Conservation (phyloP, 2,888 invertebrate species). For the Melipona beecheii region DNA sequence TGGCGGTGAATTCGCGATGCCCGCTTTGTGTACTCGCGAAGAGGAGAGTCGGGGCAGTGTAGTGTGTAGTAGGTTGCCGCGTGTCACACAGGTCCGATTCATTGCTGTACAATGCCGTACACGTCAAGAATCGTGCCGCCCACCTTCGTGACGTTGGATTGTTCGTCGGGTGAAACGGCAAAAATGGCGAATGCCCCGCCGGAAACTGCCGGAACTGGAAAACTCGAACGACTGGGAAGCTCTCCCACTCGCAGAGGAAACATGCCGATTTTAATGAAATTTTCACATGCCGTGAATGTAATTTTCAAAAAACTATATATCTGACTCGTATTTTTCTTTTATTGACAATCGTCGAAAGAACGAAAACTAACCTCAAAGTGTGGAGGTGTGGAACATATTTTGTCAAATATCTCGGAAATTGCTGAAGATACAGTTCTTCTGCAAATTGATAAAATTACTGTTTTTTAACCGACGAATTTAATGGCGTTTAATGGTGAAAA, state of each 20-base stretch:
- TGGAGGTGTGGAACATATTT: too few species aligned
- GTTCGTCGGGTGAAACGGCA: slow-evolving; percentile 59
- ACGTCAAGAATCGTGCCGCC: slow-evolving; percentile 54
- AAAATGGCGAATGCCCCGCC: slow-evolving; percentile 44
- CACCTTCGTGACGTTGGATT: slow-evolving; percentile 64
- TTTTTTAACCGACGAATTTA: too few species aligned
- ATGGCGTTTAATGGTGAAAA: too few species aligned
- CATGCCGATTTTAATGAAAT: too few species aligned
- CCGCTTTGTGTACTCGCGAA: slow-evolving; percentile 10
- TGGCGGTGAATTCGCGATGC: slow-evolving; percentile 10
- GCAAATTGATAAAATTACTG: too few species aligned
- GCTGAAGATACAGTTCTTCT: too few species aligned
- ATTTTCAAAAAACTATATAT: too few species aligned
- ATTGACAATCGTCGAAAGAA: too few species aligned
- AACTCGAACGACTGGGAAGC: background rate
- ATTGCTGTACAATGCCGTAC: slow-evolving; percentile 45
- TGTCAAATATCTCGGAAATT: too few species aligned
- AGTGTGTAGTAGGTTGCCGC: slow-evolving; percentile 19
- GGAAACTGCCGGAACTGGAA: background rate
- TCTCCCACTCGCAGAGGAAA: background rate
- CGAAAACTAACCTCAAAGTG: too few species aligned
- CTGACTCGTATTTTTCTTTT: too few species aligned
- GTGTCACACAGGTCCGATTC: slow-evolving; percentile 54
- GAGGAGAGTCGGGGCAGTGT: slow-evolving; percentile 33
- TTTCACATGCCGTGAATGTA: too few species aligned